Evolutionary conservation across 2,888 invertebrate species (phyloP).

Genomic region (Noctua janthe): DNA sequence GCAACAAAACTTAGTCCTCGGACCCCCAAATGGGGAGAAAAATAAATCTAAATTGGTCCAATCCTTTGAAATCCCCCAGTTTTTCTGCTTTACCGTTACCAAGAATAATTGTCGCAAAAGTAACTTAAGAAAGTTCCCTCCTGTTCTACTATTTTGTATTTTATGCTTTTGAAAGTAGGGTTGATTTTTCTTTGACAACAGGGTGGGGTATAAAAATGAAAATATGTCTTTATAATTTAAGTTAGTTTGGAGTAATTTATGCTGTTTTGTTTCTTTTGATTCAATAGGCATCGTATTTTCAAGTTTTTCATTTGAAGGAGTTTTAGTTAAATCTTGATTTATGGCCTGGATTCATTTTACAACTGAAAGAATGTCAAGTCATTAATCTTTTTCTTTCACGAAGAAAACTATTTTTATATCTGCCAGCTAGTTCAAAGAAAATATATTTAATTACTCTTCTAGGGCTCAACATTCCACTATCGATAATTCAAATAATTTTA

Average conservation of each 20-base stretch:
- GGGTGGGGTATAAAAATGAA: slow-evolving; percentile 75
- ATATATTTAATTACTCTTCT: not conserved
- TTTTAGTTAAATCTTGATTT: slow-evolving; percentile 10
- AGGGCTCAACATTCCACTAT: too few species aligned
- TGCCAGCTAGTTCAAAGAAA: not conserved
- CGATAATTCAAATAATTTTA: too few species aligned
- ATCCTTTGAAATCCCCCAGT: slow-evolving; percentile 88
- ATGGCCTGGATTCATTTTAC: not conserved
- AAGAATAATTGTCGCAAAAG: slow-evolving; percentile 86
- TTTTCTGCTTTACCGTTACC: slow-evolving; percentile 87
- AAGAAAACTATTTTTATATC: not conserved
- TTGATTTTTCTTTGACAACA: slow-evolving; percentile 42
- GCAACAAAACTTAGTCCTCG: slow-evolving; percentile 83
- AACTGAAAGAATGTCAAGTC: not conserved
- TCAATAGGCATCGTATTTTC: slow-evolving; percentile 36
- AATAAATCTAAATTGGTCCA: slow-evolving; percentile 90
- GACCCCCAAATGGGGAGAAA: slow-evolving; percentile 84
- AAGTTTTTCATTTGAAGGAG: not conserved
- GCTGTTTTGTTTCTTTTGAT: slow-evolving; percentile 64
- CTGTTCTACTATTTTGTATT: slow-evolving; percentile 59
- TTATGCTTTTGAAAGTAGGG: slow-evolving; percentile 19
- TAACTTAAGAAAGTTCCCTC: slow-evolving; percentile 80
- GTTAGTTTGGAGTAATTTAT: slow-evolving; percentile 77
- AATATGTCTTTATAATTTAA: slow-evolving; percentile 77
- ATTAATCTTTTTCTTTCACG: not conserved